Percentiles rank a stretch among this genome's conserved stretches.
Evolutionary conservation across 2,888 invertebrate species (phyloP).

Genomic region (Lithophane leautieri): DNA sequence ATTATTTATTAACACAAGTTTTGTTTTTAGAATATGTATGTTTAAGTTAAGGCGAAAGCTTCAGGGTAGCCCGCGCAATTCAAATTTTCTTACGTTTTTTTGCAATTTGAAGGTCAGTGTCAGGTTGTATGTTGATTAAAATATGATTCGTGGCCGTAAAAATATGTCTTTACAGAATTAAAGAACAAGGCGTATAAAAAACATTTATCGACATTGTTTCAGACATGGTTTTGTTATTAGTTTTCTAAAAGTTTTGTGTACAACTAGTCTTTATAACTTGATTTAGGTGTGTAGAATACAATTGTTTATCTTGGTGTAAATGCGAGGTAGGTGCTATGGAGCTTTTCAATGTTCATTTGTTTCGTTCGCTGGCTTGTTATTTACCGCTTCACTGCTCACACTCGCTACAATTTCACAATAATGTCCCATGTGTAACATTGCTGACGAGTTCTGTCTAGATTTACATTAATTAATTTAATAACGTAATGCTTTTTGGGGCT

Average conservation of each 20-base stretch:
- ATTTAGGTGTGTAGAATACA: background rate
- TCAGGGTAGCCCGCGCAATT: too few relatives aligned
- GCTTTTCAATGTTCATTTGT: slow-evolving; percentile 29
- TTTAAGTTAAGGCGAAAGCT: background rate
- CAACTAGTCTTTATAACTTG: background rate
- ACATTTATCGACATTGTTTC: background rate
- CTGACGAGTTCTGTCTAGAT: slow-evolving; percentile 33
- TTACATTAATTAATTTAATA: slow-evolving; percentile 33
- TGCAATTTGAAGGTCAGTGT: too few relatives aligned
- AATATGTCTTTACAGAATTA: too few relatives aligned
- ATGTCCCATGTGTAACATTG: slow-evolving; percentile 4
- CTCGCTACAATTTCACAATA: slow-evolving; percentile 10
- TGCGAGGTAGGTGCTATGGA: background rate
- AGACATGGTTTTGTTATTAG: background rate
- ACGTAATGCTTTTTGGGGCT: background rate
- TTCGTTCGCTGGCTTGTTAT: slow-evolving; percentile 25
- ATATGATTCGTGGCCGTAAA: too few relatives aligned
- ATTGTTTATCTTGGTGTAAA: background rate
- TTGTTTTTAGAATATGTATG: too few relatives aligned
- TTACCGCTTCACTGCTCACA: slow-evolving; percentile 22
- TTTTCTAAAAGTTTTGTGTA: background rate
- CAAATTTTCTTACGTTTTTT: too few relatives aligned
- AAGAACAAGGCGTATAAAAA: too few relatives aligned
- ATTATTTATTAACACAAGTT: too few relatives aligned
- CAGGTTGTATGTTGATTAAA: too few relatives aligned